Conservation (phyloP, 2,797 vertebrate species). For the Poecile montanus region DNA sequence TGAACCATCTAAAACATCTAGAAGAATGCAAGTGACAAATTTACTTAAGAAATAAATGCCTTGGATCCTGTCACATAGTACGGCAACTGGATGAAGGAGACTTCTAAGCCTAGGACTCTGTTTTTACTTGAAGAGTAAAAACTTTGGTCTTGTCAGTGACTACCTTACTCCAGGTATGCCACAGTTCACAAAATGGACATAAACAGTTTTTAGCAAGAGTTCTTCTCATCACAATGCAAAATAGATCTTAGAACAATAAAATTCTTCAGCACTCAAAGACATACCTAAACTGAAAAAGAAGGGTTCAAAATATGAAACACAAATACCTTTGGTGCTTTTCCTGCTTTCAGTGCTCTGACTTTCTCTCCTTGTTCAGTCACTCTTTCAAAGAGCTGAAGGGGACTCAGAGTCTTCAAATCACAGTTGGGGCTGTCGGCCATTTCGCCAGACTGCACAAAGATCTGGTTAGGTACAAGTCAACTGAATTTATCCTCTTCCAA, state of each 20-base stretch:
- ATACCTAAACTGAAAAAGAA: not conserved
- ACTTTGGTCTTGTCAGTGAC: not conserved
- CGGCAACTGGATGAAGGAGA: not conserved
- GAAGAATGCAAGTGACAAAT: not conserved
- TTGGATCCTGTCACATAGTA: not conserved
- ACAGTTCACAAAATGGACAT: not conserved
- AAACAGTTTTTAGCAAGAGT: not conserved
- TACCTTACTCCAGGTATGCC: not conserved
- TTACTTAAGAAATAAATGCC: not conserved
- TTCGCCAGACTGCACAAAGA: not conserved
- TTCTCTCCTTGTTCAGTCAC: slow-evolving; percentile 85
- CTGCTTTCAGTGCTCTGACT: slow-evolving; percentile 85
- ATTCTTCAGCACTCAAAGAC: not conserved
- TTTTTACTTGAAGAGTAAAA: not conserved
- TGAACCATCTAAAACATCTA: not conserved
- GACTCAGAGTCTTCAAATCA: slow-evolving; percentile 62
- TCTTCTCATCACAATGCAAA: not conserved
- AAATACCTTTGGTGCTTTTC: slow-evolving; percentile 87
- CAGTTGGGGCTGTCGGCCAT: slow-evolving; percentile 81
- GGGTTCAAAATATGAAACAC: not conserved
- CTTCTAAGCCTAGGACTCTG: not conserved
- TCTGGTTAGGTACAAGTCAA: not conserved
- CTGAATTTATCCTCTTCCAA: not conserved
- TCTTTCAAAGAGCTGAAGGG: slow-evolving; percentile 84
- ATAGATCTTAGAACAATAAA: not conserved